A percentile compares a stretch with the other conserved stretches of the same genome.
phyloP scores from a whole-genome alignment of 1,140 invertebrate genomes.

The Tetragonula clypearis region DNA sequence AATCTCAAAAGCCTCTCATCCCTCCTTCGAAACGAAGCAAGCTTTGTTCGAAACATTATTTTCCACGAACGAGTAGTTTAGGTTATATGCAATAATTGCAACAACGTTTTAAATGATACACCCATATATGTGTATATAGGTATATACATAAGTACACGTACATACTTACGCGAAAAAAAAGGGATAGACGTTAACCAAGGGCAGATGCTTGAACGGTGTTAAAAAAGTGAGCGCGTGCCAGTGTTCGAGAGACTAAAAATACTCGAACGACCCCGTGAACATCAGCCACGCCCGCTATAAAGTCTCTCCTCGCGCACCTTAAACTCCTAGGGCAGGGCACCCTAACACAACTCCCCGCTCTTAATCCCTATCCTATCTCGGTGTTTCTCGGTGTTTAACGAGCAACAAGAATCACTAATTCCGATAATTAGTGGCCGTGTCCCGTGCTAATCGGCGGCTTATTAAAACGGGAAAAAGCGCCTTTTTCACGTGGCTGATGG shows the following conservation, averaged over 20 bases:
- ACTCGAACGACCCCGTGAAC: constrained; percentile 71
- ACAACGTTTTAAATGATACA: no score
- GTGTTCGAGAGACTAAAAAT: constrained; percentile 76
- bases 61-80: no score
- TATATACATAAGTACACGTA: no score
- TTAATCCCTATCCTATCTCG: constrained; percentile 33
- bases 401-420: constrained; percentile 61
- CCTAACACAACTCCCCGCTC: neutral
- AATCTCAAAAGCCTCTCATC: no score
- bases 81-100: no score
- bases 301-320: constrained; percentile 59
- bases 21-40: no score
- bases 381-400: constrained; percentile 46
- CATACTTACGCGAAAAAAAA: no score
- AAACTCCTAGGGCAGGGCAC: constrained; percentile 30
- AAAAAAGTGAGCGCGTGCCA: constrained; percentile 75
- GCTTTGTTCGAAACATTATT: no score
- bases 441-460: neutral
- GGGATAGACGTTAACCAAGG: no score
- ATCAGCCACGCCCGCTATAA: constrained; percentile 76
- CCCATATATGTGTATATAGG: no score
- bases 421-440: constrained; percentile 64
- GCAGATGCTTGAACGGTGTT: constrained; percentile 71
- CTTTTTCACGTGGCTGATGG: neutral
- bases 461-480: neutral